Percentiles rank a stretch among this genome's conserved stretches.
Evolutionary conservation across 2,888 invertebrate genomes (phyloP).

Genomic region (Homarus gammarus): DNA sequence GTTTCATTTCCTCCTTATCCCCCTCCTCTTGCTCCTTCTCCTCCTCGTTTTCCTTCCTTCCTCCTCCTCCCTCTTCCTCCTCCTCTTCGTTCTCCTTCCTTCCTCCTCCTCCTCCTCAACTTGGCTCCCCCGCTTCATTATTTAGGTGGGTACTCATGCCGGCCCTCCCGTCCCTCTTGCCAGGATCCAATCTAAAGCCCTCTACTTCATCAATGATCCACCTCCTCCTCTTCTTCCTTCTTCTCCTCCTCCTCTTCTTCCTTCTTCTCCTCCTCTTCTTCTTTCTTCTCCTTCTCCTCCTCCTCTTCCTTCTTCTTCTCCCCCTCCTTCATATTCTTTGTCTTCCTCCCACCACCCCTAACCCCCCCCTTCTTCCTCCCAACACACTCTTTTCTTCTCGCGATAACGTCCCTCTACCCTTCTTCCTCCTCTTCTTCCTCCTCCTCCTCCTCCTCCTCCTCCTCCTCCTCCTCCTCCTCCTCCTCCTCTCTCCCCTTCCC

Average conservation of each 20-base stretch:
- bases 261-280: background rate
- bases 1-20: background rate
- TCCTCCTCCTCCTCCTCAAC: background rate
- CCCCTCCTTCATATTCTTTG: background rate
- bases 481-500: background rate
- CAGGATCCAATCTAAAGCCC: too few species aligned
- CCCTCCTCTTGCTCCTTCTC: background rate
- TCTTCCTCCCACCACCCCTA: background rate
- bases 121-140: too few species aligned
- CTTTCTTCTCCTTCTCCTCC: too few species aligned
- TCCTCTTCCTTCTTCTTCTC: too few species aligned
- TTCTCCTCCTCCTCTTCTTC: background rate
- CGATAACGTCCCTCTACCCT: too few species aligned
- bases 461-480: background rate
- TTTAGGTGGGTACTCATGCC: too few species aligned
- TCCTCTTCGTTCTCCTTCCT: conserved; percentile 8
- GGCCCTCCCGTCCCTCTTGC: too few species aligned
- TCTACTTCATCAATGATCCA: too few species aligned
- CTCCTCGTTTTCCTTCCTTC: background rate
- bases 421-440: background rate
- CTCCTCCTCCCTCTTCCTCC: background rate
- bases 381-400: too few species aligned
- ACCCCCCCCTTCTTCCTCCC: background rate
- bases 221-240: too few species aligned
- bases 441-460: background rate